phyloP scores from a whole-genome alignment of 2,888 invertebrate genomes.

The Lordiphosa andalusiaca region DNA sequence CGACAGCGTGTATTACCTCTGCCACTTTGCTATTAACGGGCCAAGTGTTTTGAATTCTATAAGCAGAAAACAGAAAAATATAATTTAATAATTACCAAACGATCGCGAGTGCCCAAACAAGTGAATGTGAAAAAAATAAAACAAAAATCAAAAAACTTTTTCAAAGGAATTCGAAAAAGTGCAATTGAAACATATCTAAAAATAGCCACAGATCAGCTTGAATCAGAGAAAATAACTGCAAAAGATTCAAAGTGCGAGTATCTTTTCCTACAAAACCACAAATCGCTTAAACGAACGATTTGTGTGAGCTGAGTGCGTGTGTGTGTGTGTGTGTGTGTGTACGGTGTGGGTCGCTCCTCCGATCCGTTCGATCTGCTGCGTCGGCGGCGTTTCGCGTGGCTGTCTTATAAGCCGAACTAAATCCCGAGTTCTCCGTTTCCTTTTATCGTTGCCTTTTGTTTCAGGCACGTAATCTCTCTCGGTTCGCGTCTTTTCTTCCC shows the following conservation, averaged over 20 bases:
- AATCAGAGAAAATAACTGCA: constrained; percentile 27
- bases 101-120: constrained; percentile 30
- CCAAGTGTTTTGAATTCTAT: constrained; percentile 45
- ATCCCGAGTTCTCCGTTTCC: constrained; percentile 33
- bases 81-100: constrained; percentile 41
- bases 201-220: constrained; percentile 9
- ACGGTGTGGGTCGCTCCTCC: constrained; percentile 37
- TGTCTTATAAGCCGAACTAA: constrained; percentile 70
- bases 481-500: constrained; percentile 31
- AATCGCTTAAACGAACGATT: constrained; percentile 61
- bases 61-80: constrained; percentile 40
- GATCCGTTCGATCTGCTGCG: constrained; percentile 62
- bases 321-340: constrained; percentile 24
- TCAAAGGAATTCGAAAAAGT: constrained; percentile 13
- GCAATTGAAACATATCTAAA: constrained; percentile 12
- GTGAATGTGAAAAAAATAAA: constrained; percentile 28
- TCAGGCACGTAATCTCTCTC: constrained; percentile 63
- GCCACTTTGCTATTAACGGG: constrained; percentile 16
- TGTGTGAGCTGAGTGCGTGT: constrained; percentile 17
- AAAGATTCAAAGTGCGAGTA: constrained; percentile 27
- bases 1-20: constrained; percentile 25
- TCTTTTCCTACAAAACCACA: constrained; percentile 57
- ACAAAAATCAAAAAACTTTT: constrained; percentile 14
- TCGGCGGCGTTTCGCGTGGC: constrained; percentile 33
- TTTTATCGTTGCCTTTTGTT: constrained; percentile 55